Evolutionary conservation across 64 coral and sea anemone genomes (phyloP), one percentile per base, ranked within the genome.

Genomic region (Acropora tenuis): DNA sequence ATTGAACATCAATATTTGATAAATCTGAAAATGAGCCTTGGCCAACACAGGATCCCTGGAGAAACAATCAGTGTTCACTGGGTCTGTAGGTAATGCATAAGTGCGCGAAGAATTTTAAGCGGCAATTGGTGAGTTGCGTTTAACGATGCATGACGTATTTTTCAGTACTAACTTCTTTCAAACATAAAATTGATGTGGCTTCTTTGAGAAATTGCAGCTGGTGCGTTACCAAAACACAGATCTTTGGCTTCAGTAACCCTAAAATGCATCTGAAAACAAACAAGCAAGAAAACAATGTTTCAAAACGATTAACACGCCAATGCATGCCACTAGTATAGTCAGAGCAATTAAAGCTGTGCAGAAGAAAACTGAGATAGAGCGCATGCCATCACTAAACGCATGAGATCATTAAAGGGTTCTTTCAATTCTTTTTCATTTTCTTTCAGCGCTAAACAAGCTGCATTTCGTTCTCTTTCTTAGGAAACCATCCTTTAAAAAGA

Each of bases 151-250:
- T 43, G 42, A 41, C 44, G 47, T 9, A 19, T 57, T 63, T 63
- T 63, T 55, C 57, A 30, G 30, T 59, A 57, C 71, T 82, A 82
- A 98, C 96, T 75, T 98, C 93, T 2, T 98, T 81, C 17, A 98
- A 50, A 87, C 96, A 98, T 4, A 98, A 58, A 30, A 98, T 93
- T 16, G 79, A 84, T 1, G 93, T 89, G 3, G 90, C 93, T 48
- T 88, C 91, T 43, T 95, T 93, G 48, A 95, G 73, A 83, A 93
- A 98, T 71, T 98, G 96, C 41, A 95, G 58, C 48, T 98, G 96
- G 20, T 98, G 96, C 47, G 96, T 95, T 40, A 98, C 96, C 11
- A 98, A 77, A n/a, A 98, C 88, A 47, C 93, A 95, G 7, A 98
- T 87, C 63, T 91, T 94, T 47, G 78, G 71, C 85, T 95, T 93